These are phyloP conservation scores for Phylloscopus trochilus DNA, from an alignment of 2,113 vertebrate species.

Conservation along the genomic window DNA sequence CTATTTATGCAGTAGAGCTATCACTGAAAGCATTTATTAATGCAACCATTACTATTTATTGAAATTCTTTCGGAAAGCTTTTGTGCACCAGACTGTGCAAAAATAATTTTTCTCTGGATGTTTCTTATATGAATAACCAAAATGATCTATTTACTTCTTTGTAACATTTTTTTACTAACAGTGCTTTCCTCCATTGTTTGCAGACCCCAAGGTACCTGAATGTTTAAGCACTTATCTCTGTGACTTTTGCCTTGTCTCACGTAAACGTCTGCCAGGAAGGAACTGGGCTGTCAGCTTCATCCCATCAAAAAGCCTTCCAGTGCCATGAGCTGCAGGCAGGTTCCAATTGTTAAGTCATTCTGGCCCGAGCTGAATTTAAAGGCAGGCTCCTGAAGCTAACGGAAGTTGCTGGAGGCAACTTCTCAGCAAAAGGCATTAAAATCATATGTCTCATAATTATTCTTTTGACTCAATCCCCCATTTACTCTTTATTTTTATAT, in stretches of 20 bases:
- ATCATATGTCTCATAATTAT: slow-evolving; percentile 65
- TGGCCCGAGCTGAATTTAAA: slow-evolving; percentile 76
- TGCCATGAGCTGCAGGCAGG: slow-evolving; percentile 68
- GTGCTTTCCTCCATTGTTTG: neutral
- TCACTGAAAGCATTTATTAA: neutral
- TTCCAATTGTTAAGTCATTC: slow-evolving; percentile 76
- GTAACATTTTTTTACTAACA: neutral
- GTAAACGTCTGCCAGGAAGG: slow-evolving; percentile 66
- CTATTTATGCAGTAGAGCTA: neutral
- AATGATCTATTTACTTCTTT: slow-evolving; percentile 27
- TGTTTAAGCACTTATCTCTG: slow-evolving; percentile 63
- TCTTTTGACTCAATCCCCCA: slow-evolving; percentile 65
- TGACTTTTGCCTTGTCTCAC: slow-evolving; percentile 53
- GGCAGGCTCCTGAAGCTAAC: slow-evolving; percentile 65
- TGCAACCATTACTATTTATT: neutral
- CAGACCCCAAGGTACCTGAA: slow-evolving; percentile 61
- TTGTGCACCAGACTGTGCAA: neutral
- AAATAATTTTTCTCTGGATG: neutral
- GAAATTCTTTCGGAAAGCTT: neutral
- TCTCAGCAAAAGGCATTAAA: slow-evolving; percentile 63
- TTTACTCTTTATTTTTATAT: slow-evolving; percentile 68
- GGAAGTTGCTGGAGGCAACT: slow-evolving; percentile 62
- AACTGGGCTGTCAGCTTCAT: slow-evolving; percentile 72
- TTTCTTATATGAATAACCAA: neutral
- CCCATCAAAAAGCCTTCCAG: slow-evolving; percentile 67